Conservation (phyloP, 1,140 invertebrate species). For the Drosophila sechellia region DNA sequence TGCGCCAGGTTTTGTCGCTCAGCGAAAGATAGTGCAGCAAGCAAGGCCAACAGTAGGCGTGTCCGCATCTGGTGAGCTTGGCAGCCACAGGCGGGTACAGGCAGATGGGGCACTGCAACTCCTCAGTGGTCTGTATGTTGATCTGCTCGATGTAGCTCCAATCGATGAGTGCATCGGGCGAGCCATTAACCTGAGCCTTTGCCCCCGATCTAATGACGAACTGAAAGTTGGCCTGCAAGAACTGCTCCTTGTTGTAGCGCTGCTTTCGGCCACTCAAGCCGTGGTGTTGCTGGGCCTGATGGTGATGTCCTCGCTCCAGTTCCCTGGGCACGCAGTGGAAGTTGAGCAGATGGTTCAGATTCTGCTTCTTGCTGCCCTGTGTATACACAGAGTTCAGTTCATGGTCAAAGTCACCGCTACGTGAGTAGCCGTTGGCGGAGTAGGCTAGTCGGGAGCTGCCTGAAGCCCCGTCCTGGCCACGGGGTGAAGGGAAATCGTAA, state of each 20-base stretch:
- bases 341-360: slow-evolving; percentile 96
- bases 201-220: slow-evolving; percentile 94
- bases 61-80: slow-evolving; percentile 97
- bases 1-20: slow-evolving; percentile 90
- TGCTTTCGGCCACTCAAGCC: slow-evolving; percentile 78
- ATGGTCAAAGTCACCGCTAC: slow-evolving; percentile 85
- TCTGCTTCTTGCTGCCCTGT: slow-evolving; percentile 95
- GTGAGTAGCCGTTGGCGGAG: slow-evolving; percentile 46
- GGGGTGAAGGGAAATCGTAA: slow-evolving; percentile 45
- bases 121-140: slow-evolving; percentile 89
- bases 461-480: slow-evolving; percentile 51
- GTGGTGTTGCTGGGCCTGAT: slow-evolving; percentile 35
- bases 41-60: slow-evolving; percentile 98
- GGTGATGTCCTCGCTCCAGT: slow-evolving; percentile 83
- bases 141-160: slow-evolving; percentile 97
- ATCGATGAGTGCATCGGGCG: slow-evolving; percentile 94
- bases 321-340: slow-evolving; percentile 89
- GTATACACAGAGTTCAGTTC: slow-evolving; percentile 93
- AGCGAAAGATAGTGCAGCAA: slow-evolving; percentile 96
- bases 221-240: slow-evolving; percentile 97
- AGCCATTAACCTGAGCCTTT: slow-evolving; percentile 88
- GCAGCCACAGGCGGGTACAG: slow-evolving; percentile 92
- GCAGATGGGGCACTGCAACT: slow-evolving; percentile 95
- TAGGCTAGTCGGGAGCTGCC: slow-evolving; percentile 71
- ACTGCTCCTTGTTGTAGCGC: slow-evolving; percentile 95